Conservation (phyloP, 2,113 vertebrate genomes). For the Ia io region DNA sequence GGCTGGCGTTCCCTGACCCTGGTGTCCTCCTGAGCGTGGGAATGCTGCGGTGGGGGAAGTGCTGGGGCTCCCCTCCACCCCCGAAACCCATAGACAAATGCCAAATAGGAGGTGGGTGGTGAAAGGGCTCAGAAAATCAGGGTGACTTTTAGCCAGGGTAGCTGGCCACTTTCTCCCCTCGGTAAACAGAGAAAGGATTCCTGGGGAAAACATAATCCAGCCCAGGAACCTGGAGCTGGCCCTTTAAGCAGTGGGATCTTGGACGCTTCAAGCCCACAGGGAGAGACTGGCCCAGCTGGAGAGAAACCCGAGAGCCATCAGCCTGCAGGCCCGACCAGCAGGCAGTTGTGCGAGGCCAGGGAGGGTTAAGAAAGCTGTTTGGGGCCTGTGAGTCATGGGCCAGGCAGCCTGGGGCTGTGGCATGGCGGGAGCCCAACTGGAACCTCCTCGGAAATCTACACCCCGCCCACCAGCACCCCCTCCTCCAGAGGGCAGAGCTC, state of each 20-base stretch:
- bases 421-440: not conserved
- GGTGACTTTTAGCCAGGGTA: not conserved
- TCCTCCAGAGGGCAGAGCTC: not conserved
- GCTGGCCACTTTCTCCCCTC: not conserved
- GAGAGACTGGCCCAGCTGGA: not conserved
- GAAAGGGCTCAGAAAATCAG: not conserved
- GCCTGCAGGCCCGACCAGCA: not conserved
- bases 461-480: not conserved
- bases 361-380: not conserved
- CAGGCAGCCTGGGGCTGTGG: not conserved
- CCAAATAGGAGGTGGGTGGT: not conserved
- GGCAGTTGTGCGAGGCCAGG: not conserved
- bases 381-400: not conserved
- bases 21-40: not conserved
- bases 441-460: not conserved
- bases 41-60: not conserved
- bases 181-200: not conserved
- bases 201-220: not conserved
- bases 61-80: not conserved
- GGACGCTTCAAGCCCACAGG: not conserved
- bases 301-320: not conserved
- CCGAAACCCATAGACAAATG: not conserved
- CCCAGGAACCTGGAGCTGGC: not conserved
- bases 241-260: not conserved
- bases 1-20: not conserved